phyloP scores from a whole-genome alignment of 2,113 vertebrate species.

The Rhynchomys soricoides region DNA sequence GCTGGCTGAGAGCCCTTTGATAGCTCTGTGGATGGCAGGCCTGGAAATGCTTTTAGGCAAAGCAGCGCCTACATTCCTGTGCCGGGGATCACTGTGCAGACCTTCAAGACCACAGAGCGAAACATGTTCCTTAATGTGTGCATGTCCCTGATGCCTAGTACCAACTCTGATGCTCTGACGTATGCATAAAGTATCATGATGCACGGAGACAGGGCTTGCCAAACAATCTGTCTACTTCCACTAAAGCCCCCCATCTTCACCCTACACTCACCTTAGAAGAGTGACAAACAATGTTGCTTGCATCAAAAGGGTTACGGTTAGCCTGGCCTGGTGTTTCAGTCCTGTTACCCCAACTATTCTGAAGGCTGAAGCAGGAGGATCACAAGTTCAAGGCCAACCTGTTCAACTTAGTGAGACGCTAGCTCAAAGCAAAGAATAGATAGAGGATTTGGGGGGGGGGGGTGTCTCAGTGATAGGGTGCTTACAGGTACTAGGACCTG shows the following conservation, averaged over 20 bases:
- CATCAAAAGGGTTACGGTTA: too few species aligned
- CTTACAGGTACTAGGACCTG: background rate
- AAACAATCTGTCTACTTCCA: background rate
- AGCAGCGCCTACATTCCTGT: background rate
- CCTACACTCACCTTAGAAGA: too few species aligned
- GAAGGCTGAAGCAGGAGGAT: background rate
- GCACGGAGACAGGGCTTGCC: background rate
- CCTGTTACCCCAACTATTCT: too few species aligned
- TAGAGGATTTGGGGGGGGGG: background rate
- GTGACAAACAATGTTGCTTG: background rate
- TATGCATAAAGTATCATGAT: background rate
- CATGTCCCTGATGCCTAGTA: background rate
- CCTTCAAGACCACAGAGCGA: background rate
- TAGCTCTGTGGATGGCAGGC: constrained; percentile 35
- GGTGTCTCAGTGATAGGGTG: background rate
- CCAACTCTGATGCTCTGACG: background rate
- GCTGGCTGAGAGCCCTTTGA: constrained; percentile 43
- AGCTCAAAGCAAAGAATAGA: background rate
- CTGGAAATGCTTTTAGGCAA: constrained; percentile 45
- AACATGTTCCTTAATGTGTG: background rate
- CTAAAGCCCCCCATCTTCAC: too few species aligned
- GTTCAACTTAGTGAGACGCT: background rate
- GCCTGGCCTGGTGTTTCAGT: background rate
- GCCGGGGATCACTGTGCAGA: background rate
- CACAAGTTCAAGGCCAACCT: background rate